A percentile compares a stretch with the other conserved stretches of the same genome.
These are phyloP conservation scores for Subanguina moxae DNA, from an alignment of 1,140 invertebrate species.

Conservation along the genomic window DNA sequence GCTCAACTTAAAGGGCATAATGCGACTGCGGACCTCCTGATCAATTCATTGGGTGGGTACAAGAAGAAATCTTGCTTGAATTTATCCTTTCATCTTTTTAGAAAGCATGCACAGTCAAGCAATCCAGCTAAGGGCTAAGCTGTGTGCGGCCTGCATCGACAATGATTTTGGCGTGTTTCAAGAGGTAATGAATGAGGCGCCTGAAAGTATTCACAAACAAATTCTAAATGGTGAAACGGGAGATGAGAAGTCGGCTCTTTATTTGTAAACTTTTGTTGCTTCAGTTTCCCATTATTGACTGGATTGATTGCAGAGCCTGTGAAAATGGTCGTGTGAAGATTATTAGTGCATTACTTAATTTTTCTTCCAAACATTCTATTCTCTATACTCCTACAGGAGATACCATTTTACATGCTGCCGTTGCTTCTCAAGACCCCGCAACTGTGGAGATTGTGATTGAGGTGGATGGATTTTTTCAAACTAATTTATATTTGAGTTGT, in stretches of 20 bases:
- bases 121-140: slow-evolving; percentile 22
- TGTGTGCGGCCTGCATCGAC: slow-evolving; percentile 45
- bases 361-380: slow-evolving; percentile 74
- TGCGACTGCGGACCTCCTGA: slow-evolving; percentile 68
- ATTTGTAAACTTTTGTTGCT: slow-evolving; percentile 11
- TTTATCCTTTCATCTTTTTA: slow-evolving; percentile 24
- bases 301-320: slow-evolving; percentile 24
- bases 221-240: slow-evolving; percentile 24
- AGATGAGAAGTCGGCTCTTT: slow-evolving; percentile 39
- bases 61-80: background rate
- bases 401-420: slow-evolving; percentile 84
- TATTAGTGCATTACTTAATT: slow-evolving; percentile 73
- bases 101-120: slow-evolving; percentile 41
- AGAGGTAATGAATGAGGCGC: slow-evolving; percentile 24
- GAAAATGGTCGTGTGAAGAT: slow-evolving; percentile 72
- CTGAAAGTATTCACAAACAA: slow-evolving; percentile 21
- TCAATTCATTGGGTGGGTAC: slow-evolving; percentile 67
- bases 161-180: slow-evolving; percentile 34
- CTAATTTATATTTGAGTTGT: too few relatives aligned
- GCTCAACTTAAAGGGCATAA: slow-evolving; percentile 72
- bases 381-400: slow-evolving; percentile 83
- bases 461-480: slow-evolving; percentile 58
- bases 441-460: slow-evolving; percentile 75
- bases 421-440: slow-evolving; percentile 66
- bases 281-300: background rate